Percentiles rank a stretch among this genome's conserved stretches.
Conservation (phyloP, 2,888 invertebrate species). For the Apodemia hepburni region DNA sequence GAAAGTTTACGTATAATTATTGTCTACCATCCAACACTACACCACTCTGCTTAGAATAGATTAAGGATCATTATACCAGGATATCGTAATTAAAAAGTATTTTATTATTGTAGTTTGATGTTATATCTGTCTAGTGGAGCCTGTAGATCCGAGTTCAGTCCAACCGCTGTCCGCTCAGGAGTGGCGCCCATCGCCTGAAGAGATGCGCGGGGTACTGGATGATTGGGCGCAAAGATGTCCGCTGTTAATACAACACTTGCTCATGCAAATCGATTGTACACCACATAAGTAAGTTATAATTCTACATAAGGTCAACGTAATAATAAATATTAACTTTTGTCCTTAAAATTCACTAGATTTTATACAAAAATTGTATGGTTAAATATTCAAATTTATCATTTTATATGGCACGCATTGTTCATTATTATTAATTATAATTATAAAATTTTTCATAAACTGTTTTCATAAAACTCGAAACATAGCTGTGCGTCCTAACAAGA, state of each 20-base stretch:
- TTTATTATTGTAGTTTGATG: not conserved
- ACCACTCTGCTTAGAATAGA: too few species aligned
- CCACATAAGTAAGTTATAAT: constrained; percentile 50
- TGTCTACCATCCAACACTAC: not conserved
- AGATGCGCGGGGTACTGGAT: constrained; percentile 45
- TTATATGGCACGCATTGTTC: too few species aligned
- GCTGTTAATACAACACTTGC: constrained; percentile 45
- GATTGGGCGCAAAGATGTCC: constrained; percentile 55
- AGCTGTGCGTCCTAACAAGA: too few species aligned
- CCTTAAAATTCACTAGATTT: too few species aligned
- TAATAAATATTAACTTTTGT: too few species aligned
- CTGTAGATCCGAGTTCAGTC: constrained; percentile 40
- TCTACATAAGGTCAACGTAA: too few species aligned
- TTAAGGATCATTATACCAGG: too few species aligned
- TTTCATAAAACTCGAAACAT: too few species aligned
- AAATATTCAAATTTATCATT: too few species aligned
- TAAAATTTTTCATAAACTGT: too few species aligned
- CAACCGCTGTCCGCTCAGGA: constrained; percentile 38
- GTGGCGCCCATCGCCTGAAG: constrained; percentile 55
- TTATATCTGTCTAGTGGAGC: constrained; percentile 39
- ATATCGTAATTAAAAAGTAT: not conserved
- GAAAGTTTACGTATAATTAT: not conserved
- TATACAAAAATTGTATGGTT: too few species aligned
- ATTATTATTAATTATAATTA: too few species aligned
- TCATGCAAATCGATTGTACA: constrained; percentile 54